Evolutionary conservation across 1,140 invertebrate genomes (phyloP).

Genomic region (Odontomachus brunneus): DNA sequence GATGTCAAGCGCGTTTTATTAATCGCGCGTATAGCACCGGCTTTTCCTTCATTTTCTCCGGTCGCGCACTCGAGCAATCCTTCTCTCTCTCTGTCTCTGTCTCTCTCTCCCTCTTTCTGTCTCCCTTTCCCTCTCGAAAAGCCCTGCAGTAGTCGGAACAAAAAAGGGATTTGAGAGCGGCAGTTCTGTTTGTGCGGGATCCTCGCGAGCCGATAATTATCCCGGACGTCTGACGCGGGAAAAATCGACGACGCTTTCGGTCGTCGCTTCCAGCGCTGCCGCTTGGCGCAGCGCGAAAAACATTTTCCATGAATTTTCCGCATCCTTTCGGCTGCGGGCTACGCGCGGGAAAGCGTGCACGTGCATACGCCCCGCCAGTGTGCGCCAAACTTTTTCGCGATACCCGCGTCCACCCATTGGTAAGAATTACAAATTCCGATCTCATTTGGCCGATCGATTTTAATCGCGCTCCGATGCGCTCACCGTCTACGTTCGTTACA

Average conservation of each 20-base stretch:
- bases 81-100: too few species aligned
- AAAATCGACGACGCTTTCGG: slow-evolving; percentile 49
- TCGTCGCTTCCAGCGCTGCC: slow-evolving; percentile 24
- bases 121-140: not conserved
- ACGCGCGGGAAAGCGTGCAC: not conserved
- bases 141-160: not conserved
- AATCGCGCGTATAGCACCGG: slow-evolving; percentile 12
- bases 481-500: not conserved
- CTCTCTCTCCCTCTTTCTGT: too few species aligned
- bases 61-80: not conserved
- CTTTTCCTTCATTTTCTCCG: slow-evolving; percentile 23
- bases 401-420: slow-evolving; percentile 23
- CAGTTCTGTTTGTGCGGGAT: slow-evolving; percentile 42
- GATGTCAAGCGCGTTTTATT: slow-evolving; percentile 50
- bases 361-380: not conserved
- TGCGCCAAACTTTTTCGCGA: slow-evolving; percentile 20
- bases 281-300: slow-evolving; percentile 22
- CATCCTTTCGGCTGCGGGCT: slow-evolving; percentile 16
- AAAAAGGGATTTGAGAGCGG: slow-evolving; percentile 31
- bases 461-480: not conserved
- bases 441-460: not conserved
- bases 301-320: slow-evolving; percentile 50
- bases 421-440: slow-evolving; percentile 25
- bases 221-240: slow-evolving; percentile 32
- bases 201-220: slow-evolving; percentile 56